A percentile compares a stretch with the other conserved stretches of the same genome.
phyloP scores from a whole-genome alignment of 2,797 vertebrate species.

The Crypturellus tataupa region DNA sequence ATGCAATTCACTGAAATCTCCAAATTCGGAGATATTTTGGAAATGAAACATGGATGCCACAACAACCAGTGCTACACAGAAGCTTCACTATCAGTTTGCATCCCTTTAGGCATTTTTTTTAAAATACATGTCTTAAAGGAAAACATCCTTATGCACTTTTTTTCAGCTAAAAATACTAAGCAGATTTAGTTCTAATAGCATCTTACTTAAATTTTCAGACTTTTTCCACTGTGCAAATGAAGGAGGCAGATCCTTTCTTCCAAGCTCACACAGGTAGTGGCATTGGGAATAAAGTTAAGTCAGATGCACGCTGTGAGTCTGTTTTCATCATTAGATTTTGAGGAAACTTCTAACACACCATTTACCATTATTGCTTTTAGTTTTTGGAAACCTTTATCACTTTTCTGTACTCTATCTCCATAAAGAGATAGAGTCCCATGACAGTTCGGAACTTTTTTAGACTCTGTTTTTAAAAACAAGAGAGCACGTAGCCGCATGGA shows the following conservation, averaged over 20 bases:
- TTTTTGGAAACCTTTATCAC: neutral
- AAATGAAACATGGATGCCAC: neutral
- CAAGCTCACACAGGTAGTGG: accelerated
- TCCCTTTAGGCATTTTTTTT: neutral
- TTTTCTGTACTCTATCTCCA: neutral
- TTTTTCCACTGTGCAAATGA: neutral
- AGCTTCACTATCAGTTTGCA: neutral
- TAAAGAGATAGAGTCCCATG: neutral
- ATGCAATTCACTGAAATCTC: neutral
- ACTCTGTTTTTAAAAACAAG: neutral
- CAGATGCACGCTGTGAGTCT: neutral
- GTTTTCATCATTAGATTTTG: neutral
- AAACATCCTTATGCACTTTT: neutral
- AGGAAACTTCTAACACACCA: neutral
- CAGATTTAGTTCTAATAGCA: neutral
- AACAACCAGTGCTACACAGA: neutral
- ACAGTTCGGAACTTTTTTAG: neutral
- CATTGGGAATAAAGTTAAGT: neutral
- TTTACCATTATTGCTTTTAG: neutral
- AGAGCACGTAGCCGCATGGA: neutral
- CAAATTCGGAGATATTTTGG: neutral
- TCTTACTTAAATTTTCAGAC: neutral
- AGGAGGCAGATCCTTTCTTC: neutral
- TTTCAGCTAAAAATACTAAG: neutral
- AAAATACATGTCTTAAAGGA: neutral